phyloP scores from a whole-genome alignment of 37 sponge, comb jelly and placozoan genomes.

The Spongilla lacustris region DNA sequence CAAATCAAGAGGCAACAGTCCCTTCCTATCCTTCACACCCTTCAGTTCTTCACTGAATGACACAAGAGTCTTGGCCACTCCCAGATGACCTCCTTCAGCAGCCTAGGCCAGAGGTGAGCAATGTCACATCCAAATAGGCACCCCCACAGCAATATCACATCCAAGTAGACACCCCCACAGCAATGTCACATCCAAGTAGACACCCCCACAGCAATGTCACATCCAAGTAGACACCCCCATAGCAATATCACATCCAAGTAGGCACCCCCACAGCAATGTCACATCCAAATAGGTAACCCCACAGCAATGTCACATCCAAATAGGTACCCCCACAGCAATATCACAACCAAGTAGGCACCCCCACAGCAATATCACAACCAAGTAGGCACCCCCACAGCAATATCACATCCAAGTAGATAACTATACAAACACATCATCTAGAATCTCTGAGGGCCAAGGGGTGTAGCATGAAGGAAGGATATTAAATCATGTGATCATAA shows the following conservation, averaged over 20 bases:
- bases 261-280: too few species aligned
- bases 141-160: too few species aligned
- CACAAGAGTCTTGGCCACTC: constrained; percentile 5
- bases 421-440: background rate
- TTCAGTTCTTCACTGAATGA: background rate
- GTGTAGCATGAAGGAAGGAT: too few species aligned
- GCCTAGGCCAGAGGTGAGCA: background rate
- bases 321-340: too few species aligned
- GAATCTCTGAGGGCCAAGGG: too few species aligned
- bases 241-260: background rate
- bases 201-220: background rate
- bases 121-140: background rate
- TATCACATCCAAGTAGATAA: background rate
- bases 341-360: background rate
- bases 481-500: too few species aligned
- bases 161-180: background rate
- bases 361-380: background rate
- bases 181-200: background rate
- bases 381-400: background rate
- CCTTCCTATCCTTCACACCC: background rate
- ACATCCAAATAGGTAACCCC: too few species aligned
- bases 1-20: constrained; percentile 7
- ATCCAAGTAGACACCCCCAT: background rate
- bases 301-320: background rate
- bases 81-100: constrained; percentile 5